Conservation (phyloP, 2,888 invertebrate species). For the Tinea pellionella region DNA sequence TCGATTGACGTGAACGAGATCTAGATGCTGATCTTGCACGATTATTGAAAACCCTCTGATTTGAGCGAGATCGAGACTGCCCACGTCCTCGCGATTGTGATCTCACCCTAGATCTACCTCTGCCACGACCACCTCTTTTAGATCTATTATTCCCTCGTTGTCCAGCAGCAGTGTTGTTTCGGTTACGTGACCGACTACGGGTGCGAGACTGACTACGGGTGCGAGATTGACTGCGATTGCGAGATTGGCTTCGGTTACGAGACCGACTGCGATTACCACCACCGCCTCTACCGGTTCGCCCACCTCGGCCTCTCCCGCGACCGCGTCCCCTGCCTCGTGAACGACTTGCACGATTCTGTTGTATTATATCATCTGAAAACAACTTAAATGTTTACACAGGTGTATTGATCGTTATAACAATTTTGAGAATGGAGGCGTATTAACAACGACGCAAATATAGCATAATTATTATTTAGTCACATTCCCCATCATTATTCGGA, state of each 20-base stretch:
- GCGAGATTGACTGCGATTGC: constrained; percentile 27
- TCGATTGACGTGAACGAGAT: constrained; percentile 40
- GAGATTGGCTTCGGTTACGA: constrained; percentile 25
- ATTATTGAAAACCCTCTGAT: background rate
- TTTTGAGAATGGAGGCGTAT: too few relatives aligned
- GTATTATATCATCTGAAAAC: constrained; percentile 52
- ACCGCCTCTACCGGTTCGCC: constrained; percentile 23
- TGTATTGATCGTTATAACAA: background rate
- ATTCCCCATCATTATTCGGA: too few relatives aligned
- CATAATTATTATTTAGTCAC: too few relatives aligned
- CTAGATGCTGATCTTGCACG: constrained; percentile 41
- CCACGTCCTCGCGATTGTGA: constrained; percentile 22
- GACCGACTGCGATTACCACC: constrained; percentile 28
- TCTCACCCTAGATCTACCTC: constrained; percentile 25
- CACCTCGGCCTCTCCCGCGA: constrained; percentile 31
- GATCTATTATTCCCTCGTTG: constrained; percentile 19
- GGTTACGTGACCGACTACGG: constrained; percentile 30
- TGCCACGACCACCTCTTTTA: background rate
- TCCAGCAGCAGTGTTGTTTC: constrained; percentile 21
- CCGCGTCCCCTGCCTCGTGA: constrained; percentile 43
- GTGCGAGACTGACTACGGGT: constrained; percentile 22
- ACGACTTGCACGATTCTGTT: constrained; percentile 44
- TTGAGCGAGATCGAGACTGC: constrained; percentile 20
- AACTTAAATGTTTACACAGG: background rate
- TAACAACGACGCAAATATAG: too few relatives aligned